Evolutionary conservation across 35 echinoderm and acorn worm species (phyloP).

Genomic region (Chiridota heheva): DNA sequence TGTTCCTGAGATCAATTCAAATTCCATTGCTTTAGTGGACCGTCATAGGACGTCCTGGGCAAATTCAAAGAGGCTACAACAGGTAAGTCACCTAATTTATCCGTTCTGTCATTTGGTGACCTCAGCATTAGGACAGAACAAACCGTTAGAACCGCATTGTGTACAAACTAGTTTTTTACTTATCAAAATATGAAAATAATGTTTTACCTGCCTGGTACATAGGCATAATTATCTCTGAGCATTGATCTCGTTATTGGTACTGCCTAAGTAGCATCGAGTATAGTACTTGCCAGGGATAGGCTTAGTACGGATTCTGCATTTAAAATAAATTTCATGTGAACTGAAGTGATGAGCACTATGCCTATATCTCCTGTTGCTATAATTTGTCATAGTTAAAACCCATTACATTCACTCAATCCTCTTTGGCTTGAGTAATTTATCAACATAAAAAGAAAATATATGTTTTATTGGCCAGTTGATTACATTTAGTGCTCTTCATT

Average conservation of each 20-base stretch:
- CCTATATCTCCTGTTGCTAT: no score
- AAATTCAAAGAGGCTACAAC: constrained; percentile 26
- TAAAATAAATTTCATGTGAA: no score
- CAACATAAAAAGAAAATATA: no score
- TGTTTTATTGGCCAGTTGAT: no score
- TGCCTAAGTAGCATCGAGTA: not conserved
- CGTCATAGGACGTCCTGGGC: constrained; percentile 32
- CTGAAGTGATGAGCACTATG: no score
- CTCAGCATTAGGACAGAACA: not conserved
- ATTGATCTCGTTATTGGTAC: not conserved
- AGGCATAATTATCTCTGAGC: not conserved
- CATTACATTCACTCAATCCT: no score
- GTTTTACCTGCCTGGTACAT: not conserved
- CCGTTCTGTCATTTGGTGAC: not conserved
- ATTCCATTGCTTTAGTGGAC: constrained; percentile 36
- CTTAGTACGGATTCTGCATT: no score
- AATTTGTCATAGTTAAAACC: no score
- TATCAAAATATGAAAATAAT: not conserved
- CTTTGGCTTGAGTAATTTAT: no score
- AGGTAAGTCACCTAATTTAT: constrained; percentile 7
- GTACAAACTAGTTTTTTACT: not conserved
- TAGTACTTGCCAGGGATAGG: not conserved
- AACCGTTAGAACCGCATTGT: not conserved
- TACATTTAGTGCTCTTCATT: no score
- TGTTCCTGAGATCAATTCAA: constrained; percentile 35